Percentiles rank a stretch among this genome's conserved stretches.
These are phyloP conservation scores for Cryptocephalus moraei DNA, from an alignment of 2,888 invertebrate species.

Conservation along the genomic window DNA sequence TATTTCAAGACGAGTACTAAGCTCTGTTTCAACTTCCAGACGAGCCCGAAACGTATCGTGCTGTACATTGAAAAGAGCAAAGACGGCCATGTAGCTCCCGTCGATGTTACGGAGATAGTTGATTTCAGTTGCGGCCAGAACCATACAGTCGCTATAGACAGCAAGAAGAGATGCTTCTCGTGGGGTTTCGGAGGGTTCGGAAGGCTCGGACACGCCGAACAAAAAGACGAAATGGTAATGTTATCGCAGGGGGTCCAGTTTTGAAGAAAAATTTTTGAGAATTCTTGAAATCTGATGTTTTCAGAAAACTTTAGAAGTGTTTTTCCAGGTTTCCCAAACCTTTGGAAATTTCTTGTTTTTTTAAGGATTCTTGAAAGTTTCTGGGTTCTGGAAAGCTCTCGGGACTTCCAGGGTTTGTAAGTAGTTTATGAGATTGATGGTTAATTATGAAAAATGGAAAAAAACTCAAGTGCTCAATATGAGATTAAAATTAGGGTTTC, in stretches of 20 bases:
- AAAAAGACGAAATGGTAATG: constrained; percentile 75
- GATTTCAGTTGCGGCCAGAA: constrained; percentile 87
- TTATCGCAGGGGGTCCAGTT: background rate
- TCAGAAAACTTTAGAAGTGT: too few species aligned
- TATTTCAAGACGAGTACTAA: constrained; percentile 87
- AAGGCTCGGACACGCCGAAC: constrained; percentile 85
- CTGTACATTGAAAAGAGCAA: constrained; percentile 81
- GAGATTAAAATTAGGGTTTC: too few species aligned
- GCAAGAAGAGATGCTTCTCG: constrained; percentile 78
- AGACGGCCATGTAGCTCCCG: constrained; percentile 73
- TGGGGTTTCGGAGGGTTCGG: constrained; percentile 97
- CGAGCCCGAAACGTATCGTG: constrained; percentile 72
- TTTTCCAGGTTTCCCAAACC: too few species aligned
- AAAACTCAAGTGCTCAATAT: too few species aligned
- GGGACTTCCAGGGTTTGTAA: background rate
- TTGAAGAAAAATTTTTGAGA: background rate
- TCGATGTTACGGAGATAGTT: constrained; percentile 77
- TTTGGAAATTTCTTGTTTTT: too few species aligned
- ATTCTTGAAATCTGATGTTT: background rate
- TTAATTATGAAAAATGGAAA: too few species aligned
- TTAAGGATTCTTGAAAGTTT: too few species aligned
- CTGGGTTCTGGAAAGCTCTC: too few species aligned
- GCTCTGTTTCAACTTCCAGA: constrained; percentile 77
- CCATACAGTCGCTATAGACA: constrained; percentile 85
- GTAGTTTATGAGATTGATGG: too few species aligned